Evolutionary conservation across 64 coral and sea anemone species (phyloP).

Genomic region (Stylophora pistillata): DNA sequence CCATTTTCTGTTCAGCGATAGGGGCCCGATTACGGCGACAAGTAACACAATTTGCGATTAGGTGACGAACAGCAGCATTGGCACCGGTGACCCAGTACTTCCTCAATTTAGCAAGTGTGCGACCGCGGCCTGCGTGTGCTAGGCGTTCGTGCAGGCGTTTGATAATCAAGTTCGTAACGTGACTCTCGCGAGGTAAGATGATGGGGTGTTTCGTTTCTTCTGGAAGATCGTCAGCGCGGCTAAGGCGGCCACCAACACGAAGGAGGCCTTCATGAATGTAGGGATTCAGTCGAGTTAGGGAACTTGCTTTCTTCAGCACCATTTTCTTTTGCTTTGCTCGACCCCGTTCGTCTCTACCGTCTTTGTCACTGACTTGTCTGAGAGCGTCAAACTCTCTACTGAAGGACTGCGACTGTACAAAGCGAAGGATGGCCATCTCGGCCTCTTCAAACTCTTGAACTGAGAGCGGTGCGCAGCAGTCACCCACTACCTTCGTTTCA

Average conservation of each 20-base stretch:
- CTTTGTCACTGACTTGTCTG: neutral
- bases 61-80: slow-evolving; percentile 32
- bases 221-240: neutral
- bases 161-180: slow-evolving; percentile 44
- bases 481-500: neutral
- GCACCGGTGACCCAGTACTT: slow-evolving; percentile 52
- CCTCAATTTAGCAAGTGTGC: slow-evolving; percentile 25
- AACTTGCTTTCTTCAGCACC: slow-evolving; percentile 31
- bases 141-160: slow-evolving; percentile 3
- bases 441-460: slow-evolving; percentile 62
- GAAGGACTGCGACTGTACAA: slow-evolving; percentile 34
- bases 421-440: slow-evolving; percentile 47
- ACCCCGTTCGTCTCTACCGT: slow-evolving; percentile 1
- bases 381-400: slow-evolving; percentile 25
- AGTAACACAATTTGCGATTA: slow-evolving; percentile 36
- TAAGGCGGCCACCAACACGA: slow-evolving; percentile 28
- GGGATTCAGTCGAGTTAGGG: slow-evolving; percentile 20
- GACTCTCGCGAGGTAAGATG: too few species aligned
- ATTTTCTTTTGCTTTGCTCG: slow-evolving; percentile 21
- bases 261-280: slow-evolving; percentile 26
- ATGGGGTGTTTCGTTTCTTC: slow-evolving; percentile 48
- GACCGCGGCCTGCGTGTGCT: slow-evolving; percentile 44
- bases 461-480: slow-evolving; percentile 12
- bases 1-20: slow-evolving; percentile 25
- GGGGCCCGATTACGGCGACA: neutral